Percentiles rank a stretch among this genome's conserved stretches.
phyloP scores from a whole-genome alignment of 2,888 invertebrate genomes.

The Euphydryas editha region DNA sequence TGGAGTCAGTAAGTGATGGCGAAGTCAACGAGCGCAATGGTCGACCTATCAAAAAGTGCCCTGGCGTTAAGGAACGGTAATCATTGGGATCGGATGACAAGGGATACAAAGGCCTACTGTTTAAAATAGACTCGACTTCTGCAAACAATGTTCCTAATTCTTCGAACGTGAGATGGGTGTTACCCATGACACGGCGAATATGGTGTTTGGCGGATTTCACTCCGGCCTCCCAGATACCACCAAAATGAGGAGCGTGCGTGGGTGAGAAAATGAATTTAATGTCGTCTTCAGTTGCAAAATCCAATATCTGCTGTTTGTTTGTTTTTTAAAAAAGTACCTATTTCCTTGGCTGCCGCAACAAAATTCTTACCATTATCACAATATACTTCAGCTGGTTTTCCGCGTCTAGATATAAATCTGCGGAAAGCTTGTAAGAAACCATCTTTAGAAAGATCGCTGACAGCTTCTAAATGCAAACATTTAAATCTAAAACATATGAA shows the following conservation, averaged over 20 bases:
- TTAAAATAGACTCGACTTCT: slow-evolving; percentile 7
- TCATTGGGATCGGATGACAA: background rate
- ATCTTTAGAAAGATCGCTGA: slow-evolving; percentile 45
- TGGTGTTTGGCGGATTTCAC: slow-evolving; percentile 24
- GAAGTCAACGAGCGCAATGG: slow-evolving; percentile 13
- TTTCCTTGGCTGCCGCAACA: slow-evolving; percentile 32
- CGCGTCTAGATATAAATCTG: slow-evolving; percentile 48
- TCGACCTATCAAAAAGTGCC: slow-evolving; percentile 7
- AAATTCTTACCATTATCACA: slow-evolving; percentile 47
- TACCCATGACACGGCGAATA: slow-evolving; percentile 20
- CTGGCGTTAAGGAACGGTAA: background rate
- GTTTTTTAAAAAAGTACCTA: slow-evolving; percentile 31
- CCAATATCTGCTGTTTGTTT: background rate
- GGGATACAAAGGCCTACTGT: slow-evolving; percentile 7
- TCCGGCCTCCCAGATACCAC: slow-evolving; percentile 13
- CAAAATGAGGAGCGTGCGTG: slow-evolving; percentile 28
- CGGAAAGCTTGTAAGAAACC: slow-evolving; percentile 45
- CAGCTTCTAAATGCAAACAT: slow-evolving; percentile 46
- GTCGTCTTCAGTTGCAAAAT: slow-evolving; percentile 1
- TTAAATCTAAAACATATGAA: slow-evolving; percentile 45
- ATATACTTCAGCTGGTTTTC: slow-evolving; percentile 47
- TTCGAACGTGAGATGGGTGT: slow-evolving; percentile 26
- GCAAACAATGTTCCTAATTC: slow-evolving; percentile 2
- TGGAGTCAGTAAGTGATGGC: background rate
- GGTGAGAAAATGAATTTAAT: slow-evolving; percentile 9